Percentiles rank a stretch among this genome's conserved stretches.
These are phyloP conservation scores for Amphiura filiformis DNA, from an alignment of 35 echinoderm and acorn worm species.

Conservation along the genomic window DNA sequence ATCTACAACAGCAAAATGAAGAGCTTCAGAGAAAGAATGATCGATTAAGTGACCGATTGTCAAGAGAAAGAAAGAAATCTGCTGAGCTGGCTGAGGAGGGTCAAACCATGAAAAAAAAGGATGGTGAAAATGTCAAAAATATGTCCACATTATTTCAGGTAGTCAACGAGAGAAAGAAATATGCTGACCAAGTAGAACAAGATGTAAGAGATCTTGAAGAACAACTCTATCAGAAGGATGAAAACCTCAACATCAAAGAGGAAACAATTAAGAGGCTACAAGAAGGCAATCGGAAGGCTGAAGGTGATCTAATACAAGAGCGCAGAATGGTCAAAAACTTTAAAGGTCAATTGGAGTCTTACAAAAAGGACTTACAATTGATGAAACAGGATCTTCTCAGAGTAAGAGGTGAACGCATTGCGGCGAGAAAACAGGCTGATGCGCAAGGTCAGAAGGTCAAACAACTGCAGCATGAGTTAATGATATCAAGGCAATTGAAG, in stretches of 20 bases:
- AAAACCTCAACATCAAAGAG: conserved; percentile 7
- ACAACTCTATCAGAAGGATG: not conserved
- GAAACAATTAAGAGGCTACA: not conserved
- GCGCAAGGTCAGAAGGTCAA: not conserved
- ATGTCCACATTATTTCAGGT: not conserved
- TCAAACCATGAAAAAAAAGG: not conserved
- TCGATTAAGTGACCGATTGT: not conserved
- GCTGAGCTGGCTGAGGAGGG: not conserved
- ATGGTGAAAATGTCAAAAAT: not conserved
- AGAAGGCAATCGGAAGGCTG: not conserved
- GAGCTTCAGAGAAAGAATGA: not conserved
- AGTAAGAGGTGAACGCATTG: not conserved
- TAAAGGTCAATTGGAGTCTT: not conserved
- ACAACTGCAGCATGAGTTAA: not conserved
- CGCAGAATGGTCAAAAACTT: not conserved
- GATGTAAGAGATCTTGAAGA: conserved; percentile 7
- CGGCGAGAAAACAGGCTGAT: not conserved
- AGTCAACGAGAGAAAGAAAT: not conserved
- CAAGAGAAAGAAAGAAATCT: not conserved
- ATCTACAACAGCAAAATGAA: not conserved
- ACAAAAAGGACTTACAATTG: not conserved
- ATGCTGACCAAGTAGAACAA: not conserved
- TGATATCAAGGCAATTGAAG: not conserved
- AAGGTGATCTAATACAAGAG: not conserved
- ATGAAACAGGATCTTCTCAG: not conserved